Evolutionary conservation across 2,113 vertebrate species (phyloP), one percentile per base, ranked within the genome.

Genomic region (Hyaena hyaena): DNA sequence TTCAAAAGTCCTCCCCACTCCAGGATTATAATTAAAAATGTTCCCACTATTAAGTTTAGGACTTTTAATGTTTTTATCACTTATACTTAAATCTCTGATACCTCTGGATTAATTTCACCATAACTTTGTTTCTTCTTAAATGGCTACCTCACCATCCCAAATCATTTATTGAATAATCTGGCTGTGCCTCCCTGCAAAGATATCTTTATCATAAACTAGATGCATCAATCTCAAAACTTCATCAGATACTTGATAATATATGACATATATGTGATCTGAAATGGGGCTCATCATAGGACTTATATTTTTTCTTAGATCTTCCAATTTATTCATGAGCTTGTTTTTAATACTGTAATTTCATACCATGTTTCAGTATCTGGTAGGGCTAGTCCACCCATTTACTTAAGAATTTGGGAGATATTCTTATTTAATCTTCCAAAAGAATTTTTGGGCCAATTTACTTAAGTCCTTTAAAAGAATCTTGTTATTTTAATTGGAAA

Each of bases 21-120:
- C 16, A 86, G 80, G 63, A 73, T 80, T 66, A 63, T 35, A 82
- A 84, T 33, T 83, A 94, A 85, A 88, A 73, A 55, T n/a, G 21
- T 79, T 71, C 69, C 58, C 39, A 90, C 9, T 82, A 24, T 86
- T 86, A 79, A 61, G 39, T 69, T 84, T 65, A 80, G 81, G 84
- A 48, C 31, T 93, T 76, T 76, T 55, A 68, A 68, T 76, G 19
- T 23, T 68, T 82, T 83, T 88, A 88, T 77, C 39, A 66, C 55
- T 69, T 68, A 58, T 15, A 79, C 68, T 96, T 68, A 93, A 96
- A 93, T 88, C 31, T 86, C 28, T 76, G 84, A 88, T 76, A 92
- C 0, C 35, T 24, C 68, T 88, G 48, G 65, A 58, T 16, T 82
- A 33, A 83, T 76, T 93, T 68, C 24, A 39, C 45, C 3, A 2